Base-by-base conservation (phyloP, 2,113 vertebrate species). In the Picathartes gymnocephalus region DNA sequence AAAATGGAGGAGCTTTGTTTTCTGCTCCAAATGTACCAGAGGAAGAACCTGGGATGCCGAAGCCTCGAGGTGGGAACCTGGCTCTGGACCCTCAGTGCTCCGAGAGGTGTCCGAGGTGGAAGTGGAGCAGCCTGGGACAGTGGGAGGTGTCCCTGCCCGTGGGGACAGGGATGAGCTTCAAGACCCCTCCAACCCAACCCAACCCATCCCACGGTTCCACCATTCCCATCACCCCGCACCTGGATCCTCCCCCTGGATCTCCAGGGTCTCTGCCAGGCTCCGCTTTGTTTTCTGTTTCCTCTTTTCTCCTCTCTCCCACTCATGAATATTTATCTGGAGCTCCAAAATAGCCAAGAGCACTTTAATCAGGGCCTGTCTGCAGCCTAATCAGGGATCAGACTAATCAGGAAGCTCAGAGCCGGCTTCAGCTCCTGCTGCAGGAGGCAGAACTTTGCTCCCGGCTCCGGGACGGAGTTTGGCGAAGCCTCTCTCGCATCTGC, bases 241-340 rank as follows among this genome's bases (percentile, higher is more conserved):
- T 13, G 57, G 81, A 35, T 54, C 51, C 56, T 84, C 53, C 73
- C 77, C 18, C n/a, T 27, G 82, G 50, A 14, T 81, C 94, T 79
- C 86, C 48, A 10, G 92, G 64, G 7, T 20, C 51, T 17, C 87
- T 81, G 81, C 50, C 95, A 77, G 79, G 73, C 23, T 25, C 60
- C 2, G 10, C 21, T 73, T 62, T 95, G 81, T 91, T 87, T 77
- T 84, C 72, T 97, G 88, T 97, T 96, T 96, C 81, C 95, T 95
- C 95, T 86, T 90, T 56, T 27, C 91, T 82, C 84, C 2, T 68
- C 93, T 89, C 85, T 50, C n/a, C 23, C 60, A 15, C 68, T 97
- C 97, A 97, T 98, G 96, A 97, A 96, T 97, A 97, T 98, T 98
- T 91, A 98, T 97, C 72, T 24, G 56, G 78, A 79, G 80, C 94